phyloP scores from a whole-genome alignment of 2,797 vertebrate genomes.

The Zenarchopterus dispar region DNA sequence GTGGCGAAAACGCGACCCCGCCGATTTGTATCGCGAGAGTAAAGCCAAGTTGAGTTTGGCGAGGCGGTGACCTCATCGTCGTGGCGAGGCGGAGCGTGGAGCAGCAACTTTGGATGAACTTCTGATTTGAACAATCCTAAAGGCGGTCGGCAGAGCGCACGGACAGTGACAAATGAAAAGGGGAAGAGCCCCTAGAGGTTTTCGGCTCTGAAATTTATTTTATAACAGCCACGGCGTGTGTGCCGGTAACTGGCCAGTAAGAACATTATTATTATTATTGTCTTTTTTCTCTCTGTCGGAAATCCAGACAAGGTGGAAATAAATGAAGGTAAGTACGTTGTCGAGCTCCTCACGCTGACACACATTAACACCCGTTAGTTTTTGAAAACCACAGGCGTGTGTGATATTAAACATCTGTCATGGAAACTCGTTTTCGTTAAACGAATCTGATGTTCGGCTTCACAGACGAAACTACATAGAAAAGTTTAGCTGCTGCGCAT shows the following conservation, averaged over 20 bases:
- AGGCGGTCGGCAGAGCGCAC: constrained; percentile 56
- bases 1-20: accelerated
- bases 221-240: constrained; percentile 3
- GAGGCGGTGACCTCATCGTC: constrained; percentile 76
- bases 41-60: constrained; percentile 9
- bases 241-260: constrained; percentile 10
- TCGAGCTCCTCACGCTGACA: neutral
- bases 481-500: constrained; percentile 52
- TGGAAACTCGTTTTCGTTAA: neutral
- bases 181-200: constrained; percentile 3
- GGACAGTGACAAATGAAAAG: constrained; percentile 26
- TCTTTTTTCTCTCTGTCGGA: neutral
- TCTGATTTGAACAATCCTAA: constrained; percentile 77
- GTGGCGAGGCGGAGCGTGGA: constrained; percentile 78
- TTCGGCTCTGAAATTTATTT: constrained; percentile 18
- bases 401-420: neutral
- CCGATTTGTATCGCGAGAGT: constrained; percentile 70
- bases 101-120: constrained; percentile 85
- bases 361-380: constrained; percentile 2
- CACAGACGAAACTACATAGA: constrained; percentile 23
- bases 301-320: constrained; percentile 59
- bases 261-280: constrained; percentile 25
- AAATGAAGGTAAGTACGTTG: constrained; percentile 65
- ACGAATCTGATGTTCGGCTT: neutral
- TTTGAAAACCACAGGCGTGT: neutral